phyloP scores from a whole-genome alignment of 2,113 vertebrate genomes.

The Silurus meridionalis region DNA sequence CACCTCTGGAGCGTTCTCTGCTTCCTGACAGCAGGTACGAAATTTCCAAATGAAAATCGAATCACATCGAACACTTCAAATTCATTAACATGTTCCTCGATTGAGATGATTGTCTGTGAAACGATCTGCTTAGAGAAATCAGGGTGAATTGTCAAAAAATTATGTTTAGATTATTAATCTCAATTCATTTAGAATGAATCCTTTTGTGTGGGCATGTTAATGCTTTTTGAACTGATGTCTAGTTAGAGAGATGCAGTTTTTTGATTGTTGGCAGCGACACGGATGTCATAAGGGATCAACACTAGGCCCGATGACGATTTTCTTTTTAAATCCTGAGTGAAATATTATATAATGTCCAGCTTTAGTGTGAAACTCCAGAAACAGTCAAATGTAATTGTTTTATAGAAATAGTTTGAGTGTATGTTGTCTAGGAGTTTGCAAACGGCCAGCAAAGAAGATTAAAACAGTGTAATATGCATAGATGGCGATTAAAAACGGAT shows the following conservation, averaged over 20 bases:
- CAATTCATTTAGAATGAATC: neutral
- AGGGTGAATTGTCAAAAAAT: neutral
- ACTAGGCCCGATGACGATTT: neutral
- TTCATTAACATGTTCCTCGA: neutral
- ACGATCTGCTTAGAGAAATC: neutral
- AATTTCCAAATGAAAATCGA: neutral
- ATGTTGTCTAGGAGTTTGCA: neutral
- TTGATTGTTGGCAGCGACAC: too few species aligned
- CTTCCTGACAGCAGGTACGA: constrained; percentile 62
- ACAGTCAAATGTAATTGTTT: neutral
- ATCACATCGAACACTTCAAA: neutral
- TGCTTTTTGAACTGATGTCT: neutral
- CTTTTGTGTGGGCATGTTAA: neutral
- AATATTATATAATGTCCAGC: neutral
- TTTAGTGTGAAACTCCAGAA: neutral
- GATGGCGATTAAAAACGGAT: neutral
- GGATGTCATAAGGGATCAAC: neutral
- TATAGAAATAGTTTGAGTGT: neutral
- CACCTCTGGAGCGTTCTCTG: constrained; percentile 51
- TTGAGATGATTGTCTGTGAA: neutral
- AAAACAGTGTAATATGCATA: neutral
- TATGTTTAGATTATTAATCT: neutral
- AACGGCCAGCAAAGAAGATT: neutral
- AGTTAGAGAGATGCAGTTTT: neutral
- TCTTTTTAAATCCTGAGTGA: neutral